A percentile compares a stretch with the other conserved stretches of the same genome.
Conservation (phyloP, 2,888 invertebrate species). For the Phragmatobia fuliginosa region DNA sequence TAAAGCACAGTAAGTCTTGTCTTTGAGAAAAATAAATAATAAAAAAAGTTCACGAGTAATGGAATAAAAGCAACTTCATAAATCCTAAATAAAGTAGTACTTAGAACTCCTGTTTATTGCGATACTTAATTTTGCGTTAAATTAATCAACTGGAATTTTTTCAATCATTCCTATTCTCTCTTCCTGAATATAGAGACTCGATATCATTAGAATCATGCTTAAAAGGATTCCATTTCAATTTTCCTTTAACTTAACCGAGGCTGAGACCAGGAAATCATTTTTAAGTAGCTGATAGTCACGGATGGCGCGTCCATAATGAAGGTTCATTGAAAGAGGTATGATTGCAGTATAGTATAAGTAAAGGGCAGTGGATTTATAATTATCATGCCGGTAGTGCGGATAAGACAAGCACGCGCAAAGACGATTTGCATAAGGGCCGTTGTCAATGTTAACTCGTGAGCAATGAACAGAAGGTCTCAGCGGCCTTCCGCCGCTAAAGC, state of each 20-base stretch:
- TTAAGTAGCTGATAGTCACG: constrained; percentile 61
- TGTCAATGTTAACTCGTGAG: constrained; percentile 75
- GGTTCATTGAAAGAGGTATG: constrained; percentile 56
- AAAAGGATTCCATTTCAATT: constrained; percentile 43
- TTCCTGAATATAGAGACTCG: constrained; percentile 43
- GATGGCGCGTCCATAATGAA: constrained; percentile 60
- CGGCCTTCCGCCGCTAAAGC: constrained; percentile 71
- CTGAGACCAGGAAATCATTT: constrained; percentile 59
- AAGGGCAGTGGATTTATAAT: constrained; percentile 43
- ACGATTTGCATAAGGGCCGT: constrained; percentile 82
- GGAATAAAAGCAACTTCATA: background rate
- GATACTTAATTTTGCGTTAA: constrained; percentile 1
- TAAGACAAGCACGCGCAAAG: constrained; percentile 63
- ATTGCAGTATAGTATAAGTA: constrained; percentile 52
- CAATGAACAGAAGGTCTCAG: constrained; percentile 74
- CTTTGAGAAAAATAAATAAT: too few relatives aligned
- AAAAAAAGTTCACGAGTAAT: constrained; percentile 14
- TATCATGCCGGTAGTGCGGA: constrained; percentile 52
- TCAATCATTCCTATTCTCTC: constrained; percentile 40
- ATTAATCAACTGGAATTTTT: constrained; percentile 30
- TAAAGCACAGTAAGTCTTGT: background rate
- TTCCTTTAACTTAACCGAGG: constrained; percentile 47
- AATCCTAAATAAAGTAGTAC: background rate
- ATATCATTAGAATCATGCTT: constrained; percentile 41
- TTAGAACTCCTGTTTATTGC: constrained; percentile 16